Evolutionary conservation across 2,888 invertebrate species (phyloP).

Genomic region (Ethmia dodecea): DNA sequence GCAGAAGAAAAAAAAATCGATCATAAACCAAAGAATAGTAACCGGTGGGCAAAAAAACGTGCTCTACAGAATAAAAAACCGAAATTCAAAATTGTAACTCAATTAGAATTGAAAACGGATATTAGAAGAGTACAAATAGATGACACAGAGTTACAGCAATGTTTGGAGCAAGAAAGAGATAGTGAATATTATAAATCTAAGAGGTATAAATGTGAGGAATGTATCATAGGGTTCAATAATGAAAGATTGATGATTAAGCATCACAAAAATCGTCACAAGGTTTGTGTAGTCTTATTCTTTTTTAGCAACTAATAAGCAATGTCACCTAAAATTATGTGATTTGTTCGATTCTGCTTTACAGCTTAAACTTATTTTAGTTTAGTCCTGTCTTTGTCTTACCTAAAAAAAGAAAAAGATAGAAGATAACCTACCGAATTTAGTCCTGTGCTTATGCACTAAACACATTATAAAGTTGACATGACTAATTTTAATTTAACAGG

Average conservation of each 20-base stretch:
- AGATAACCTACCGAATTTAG: too few species aligned
- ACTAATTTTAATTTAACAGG: too few species aligned
- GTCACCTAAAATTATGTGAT: too few species aligned
- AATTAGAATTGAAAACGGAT: slow-evolving; percentile 6
- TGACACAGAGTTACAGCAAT: slow-evolving; percentile 14
- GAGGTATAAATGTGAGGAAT: slow-evolving; percentile 24
- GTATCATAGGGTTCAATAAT: slow-evolving; percentile 20
- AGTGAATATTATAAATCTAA: slow-evolving; percentile 20
- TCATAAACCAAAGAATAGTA: slow-evolving; percentile 18
- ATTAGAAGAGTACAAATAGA: slow-evolving; percentile 22
- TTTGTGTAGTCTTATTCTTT: too few species aligned
- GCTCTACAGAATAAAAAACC: slow-evolving; percentile 30
- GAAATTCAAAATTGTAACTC: slow-evolving; percentile 30
- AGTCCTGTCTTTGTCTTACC: too few species aligned
- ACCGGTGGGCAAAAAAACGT: slow-evolving; percentile 30
- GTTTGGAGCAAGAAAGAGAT: slow-evolving; percentile 17
- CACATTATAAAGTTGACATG: too few species aligned
- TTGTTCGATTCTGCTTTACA: too few species aligned
- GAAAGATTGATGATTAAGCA: slow-evolving; percentile 20
- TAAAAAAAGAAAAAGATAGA: too few species aligned
- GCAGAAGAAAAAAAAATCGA: slow-evolving; percentile 1
- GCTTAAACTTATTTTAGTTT: too few species aligned
- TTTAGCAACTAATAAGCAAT: too few species aligned
- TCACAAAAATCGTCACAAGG: slow-evolving; percentile 16
- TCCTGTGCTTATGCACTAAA: too few species aligned